Evolutionary conservation across 2,888 invertebrate genomes (phyloP), one percentile per base, ranked within the genome.

Genomic region (Cryptops parisi): DNA sequence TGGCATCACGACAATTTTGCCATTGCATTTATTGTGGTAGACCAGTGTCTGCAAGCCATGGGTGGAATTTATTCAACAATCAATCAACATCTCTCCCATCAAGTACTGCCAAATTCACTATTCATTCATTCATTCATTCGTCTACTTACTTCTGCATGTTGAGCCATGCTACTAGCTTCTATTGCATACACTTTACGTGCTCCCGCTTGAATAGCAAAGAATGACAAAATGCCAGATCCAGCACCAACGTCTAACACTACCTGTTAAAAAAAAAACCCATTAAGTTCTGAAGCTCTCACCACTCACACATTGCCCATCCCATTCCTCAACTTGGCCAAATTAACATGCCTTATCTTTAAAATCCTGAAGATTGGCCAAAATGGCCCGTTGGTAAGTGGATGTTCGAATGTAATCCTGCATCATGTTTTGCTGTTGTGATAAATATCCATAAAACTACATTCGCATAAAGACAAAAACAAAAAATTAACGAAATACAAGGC

Each of bases 401-500:
- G 98, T 98, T 62, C 98, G 78, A 59, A 97, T 89, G 71, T 91
- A 98, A 70, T 98, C 98, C 74, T 98, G 97, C 86, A 98, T 87
- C 97, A 98, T 98, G 68, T 98, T 98, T 72, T 98, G 98, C 72
- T 98, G 98, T 69, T 98, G 98, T 54, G 94, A 94, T 61, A 98
- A 74, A 73, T 96, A 97, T 59, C 97, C 96, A 72, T 98, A 98
- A 72, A 98, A 98, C 76, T 97, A 68, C 23, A 70, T n/a, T n/a
- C n/a, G 67, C 53, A 50, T 57, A 57, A 59, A 57, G 47, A 50
- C 41, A 27, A 22, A 55, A 23, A 57, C 50, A n/a, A 21, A 15
- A 19, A 49, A n/a, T n/a, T n/a, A n/a, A n/a, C n/a, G n/a, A n/a
- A n/a, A n/a, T n/a, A n/a, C n/a, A n/a, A n/a, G n/a, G n/a, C n/a